Evolutionary conservation across 2,888 invertebrate genomes (phyloP).

Genomic region (Polydrusus cervinus): DNA sequence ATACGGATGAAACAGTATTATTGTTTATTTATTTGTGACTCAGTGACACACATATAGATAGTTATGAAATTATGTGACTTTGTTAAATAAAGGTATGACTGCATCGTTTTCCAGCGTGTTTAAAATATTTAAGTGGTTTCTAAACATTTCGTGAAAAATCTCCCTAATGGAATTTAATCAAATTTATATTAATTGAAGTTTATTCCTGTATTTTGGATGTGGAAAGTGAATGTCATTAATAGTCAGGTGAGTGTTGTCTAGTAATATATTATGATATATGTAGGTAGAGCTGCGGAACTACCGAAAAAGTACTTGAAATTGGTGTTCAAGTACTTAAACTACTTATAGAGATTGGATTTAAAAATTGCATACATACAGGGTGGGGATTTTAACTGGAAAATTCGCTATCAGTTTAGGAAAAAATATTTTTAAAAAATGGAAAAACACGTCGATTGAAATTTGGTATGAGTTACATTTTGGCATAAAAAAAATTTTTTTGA

Average conservation of each 20-base stretch:
- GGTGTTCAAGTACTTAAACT: no score
- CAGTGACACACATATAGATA: not conserved
- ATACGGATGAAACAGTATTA: not conserved
- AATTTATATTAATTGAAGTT: not conserved
- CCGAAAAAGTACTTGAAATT: no score
- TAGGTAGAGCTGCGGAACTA: no score
- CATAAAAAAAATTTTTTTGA: no score
- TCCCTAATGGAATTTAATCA: not conserved
- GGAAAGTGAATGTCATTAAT: not conserved
- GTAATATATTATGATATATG: no score
- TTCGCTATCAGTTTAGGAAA: no score
- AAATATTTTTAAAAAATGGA: no score
- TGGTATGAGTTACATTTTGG: no score
- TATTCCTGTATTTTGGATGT: slow-evolving; percentile 4
- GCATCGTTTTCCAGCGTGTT: not conserved
- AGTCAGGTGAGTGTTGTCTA: slow-evolving; percentile 7
- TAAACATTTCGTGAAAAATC: not conserved
- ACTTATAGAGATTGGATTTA: no score
- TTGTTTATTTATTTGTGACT: slow-evolving; percentile 21
- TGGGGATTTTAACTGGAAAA: no score
- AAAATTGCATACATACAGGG: no score
- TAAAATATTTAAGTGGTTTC: not conserved
- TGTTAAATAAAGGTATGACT: slow-evolving; percentile 26
- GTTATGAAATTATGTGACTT: not conserved
- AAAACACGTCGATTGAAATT: no score